Evolutionary conservation across 2,888 invertebrate species (phyloP).

Genomic region (Amiota communis): DNA sequence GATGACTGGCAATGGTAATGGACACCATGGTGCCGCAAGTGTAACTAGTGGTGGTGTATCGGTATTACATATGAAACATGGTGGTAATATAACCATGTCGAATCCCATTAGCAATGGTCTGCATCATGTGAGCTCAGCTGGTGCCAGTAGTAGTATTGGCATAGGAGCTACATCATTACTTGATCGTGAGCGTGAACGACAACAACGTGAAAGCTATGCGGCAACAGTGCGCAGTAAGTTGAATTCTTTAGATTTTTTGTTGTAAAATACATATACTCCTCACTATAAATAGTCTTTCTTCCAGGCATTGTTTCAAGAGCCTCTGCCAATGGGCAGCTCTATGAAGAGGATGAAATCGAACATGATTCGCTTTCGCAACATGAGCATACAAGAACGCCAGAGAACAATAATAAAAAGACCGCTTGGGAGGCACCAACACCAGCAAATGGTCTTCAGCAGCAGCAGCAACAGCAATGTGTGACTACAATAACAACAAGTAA

Average conservation of each 20-base stretch:
- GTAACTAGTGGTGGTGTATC: slow-evolving; percentile 66
- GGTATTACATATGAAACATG: slow-evolving; percentile 68
- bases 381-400: slow-evolving; percentile 53
- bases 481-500: slow-evolving; percentile 46
- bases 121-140: slow-evolving; percentile 57
- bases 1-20: slow-evolving; percentile 59
- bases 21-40: slow-evolving; percentile 53
- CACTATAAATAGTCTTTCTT: slow-evolving; percentile 64
- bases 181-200: slow-evolving; percentile 71
- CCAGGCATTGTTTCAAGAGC: slow-evolving; percentile 75
- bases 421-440: slow-evolving; percentile 69
- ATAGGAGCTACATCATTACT: slow-evolving; percentile 77
- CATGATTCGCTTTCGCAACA: slow-evolving; percentile 66
- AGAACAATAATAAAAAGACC: slow-evolving; percentile 60
- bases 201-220: slow-evolving; percentile 73
- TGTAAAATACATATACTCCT: slow-evolving; percentile 26
- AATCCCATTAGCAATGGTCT: slow-evolving; percentile 69
- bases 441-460: slow-evolving; percentile 37
- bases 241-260: slow-evolving; percentile 18
- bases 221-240: slow-evolving; percentile 77
- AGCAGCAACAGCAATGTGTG: slow-evolving; percentile 38
- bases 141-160: slow-evolving; percentile 76
- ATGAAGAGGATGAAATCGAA: slow-evolving; percentile 74
- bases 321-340: slow-evolving; percentile 72
- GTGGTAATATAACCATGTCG: slow-evolving; percentile 67